Percentiles rank a stretch among this genome's conserved stretches.
Evolutionary conservation across 35 echinoderm and acorn worm species (phyloP).

Genomic region (Apostichopus japonicus): DNA sequence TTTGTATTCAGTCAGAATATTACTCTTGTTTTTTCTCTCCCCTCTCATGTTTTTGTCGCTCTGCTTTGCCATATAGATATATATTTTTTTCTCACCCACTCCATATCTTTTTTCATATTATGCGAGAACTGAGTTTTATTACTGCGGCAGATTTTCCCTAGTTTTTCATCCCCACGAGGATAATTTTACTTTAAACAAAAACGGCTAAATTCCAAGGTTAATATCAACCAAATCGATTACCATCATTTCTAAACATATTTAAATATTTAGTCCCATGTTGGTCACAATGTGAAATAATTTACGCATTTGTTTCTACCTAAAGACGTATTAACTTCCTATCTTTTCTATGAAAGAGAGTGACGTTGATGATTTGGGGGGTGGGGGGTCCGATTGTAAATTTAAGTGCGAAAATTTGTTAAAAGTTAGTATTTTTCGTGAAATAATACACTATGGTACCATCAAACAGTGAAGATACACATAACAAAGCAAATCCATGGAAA

Average conservation of each 20-base stretch:
- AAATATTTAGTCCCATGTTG: conserved; percentile 51
- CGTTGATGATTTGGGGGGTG: background rate
- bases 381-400: background rate
- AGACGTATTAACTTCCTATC: background rate
- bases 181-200: conserved; percentile 17
- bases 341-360: background rate
- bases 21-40: background rate
- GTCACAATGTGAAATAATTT: conserved; percentile 10
- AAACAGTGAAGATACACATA: background rate
- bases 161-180: background rate
- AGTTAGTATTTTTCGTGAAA: background rate
- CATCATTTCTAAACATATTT: conserved; percentile 21
- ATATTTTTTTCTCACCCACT: background rate
- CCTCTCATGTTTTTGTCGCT: background rate
- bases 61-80: background rate
- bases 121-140: background rate
- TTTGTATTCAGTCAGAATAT: background rate
- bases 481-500: too few species aligned
- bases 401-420: background rate
- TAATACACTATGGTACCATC: background rate
- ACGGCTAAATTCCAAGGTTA: conserved; percentile 12
- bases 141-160: background rate
- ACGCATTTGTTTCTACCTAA: background rate
- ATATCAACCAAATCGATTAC: conserved; percentile 31
- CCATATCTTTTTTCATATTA: background rate